Conservation (phyloP, 2,113 vertebrate genomes). For the Microcebus jonahi region DNA sequence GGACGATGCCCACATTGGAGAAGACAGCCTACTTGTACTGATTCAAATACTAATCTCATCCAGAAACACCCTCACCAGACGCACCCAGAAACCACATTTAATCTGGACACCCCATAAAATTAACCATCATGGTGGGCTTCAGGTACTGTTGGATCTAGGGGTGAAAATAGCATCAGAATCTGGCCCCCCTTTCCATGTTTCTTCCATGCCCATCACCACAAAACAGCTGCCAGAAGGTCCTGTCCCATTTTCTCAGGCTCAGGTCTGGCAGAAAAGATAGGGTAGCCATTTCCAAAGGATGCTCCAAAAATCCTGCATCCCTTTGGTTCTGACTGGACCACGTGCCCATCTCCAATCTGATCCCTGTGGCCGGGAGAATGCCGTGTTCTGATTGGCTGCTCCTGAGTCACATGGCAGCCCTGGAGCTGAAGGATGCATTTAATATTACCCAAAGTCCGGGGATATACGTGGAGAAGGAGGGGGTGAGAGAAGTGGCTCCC, state of each 20-base stretch:
- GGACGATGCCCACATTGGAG: no score
- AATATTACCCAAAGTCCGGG: not conserved
- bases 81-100: not conserved
- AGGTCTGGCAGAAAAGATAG: not conserved
- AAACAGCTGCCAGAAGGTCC: not conserved
- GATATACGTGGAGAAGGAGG: not conserved
- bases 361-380: not conserved
- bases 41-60: not conserved
- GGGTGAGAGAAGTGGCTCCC: not conserved
- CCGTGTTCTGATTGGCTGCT: not conserved
- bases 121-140: not conserved
- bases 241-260: not conserved
- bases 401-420: not conserved
- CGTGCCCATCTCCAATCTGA: not conserved
- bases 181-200: not conserved
- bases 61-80: not conserved
- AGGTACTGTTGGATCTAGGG: not conserved
- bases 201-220: not conserved
- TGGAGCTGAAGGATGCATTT: not conserved
- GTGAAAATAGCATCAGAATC: not conserved
- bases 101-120: not conserved
- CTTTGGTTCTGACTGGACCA: not conserved
- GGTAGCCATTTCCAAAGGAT: not conserved
- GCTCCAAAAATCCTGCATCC: not conserved
- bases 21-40: not conserved